These are phyloP conservation scores for Falcaria lacertinaria DNA, from an alignment of 2,888 invertebrate genomes.

Conservation along the genomic window DNA sequence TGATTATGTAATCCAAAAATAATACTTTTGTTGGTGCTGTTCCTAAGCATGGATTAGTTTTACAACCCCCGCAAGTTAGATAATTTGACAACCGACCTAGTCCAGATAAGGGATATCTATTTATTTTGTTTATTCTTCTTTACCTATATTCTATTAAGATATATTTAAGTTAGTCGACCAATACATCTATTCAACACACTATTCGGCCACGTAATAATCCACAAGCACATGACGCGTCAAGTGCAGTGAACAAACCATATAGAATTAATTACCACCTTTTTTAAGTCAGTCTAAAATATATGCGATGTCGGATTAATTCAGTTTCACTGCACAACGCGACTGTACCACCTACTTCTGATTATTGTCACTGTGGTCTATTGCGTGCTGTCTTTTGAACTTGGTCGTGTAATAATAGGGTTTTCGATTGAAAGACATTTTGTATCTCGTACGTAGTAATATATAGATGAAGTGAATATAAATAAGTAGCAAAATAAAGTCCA, in stretches of 20 bases:
- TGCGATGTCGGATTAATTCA: too few species aligned
- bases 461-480: constrained; percentile 25
- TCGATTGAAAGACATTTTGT: constrained; percentile 45
- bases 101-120: constrained; percentile 3
- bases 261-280: too few species aligned
- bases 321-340: too few species aligned
- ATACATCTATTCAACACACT: too few species aligned
- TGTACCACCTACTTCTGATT: too few species aligned
- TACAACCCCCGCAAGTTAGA: constrained; percentile 8
- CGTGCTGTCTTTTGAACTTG: constrained; percentile 11
- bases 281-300: too few species aligned
- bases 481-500: constrained; percentile 41
- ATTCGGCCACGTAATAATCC: too few species aligned
- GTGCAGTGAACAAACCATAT: too few species aligned
- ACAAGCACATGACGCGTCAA: too few species aligned
- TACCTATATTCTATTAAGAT: neutral
- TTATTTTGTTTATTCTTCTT: constrained; percentile 2
- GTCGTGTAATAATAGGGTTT: constrained; percentile 20
- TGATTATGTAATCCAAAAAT: constrained; percentile 36
- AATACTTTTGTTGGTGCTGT: constrained; percentile 33
- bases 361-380: neutral
- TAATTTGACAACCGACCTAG: constrained; percentile 9
- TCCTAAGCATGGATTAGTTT: constrained; percentile 25
- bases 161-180: neutral
- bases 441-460: constrained; percentile 25